These are phyloP conservation scores for Clupea harengus DNA, from an alignment of 2,113 vertebrate genomes.

Conservation along the genomic window DNA sequence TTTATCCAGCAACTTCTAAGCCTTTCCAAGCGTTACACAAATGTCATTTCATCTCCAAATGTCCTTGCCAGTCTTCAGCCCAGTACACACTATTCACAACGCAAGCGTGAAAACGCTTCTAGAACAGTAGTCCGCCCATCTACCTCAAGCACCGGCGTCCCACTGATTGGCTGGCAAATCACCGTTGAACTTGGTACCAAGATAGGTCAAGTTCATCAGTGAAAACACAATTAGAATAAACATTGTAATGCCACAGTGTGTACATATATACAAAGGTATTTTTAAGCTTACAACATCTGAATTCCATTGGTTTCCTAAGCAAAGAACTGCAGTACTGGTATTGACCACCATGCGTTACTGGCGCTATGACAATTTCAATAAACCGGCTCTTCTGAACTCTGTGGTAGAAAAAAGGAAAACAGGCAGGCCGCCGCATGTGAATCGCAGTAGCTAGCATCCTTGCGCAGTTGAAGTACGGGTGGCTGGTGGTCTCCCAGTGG, in stretches of 20 bases:
- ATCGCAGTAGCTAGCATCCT: constrained; percentile 28
- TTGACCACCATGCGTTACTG: background rate
- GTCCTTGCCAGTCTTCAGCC: constrained; percentile 62
- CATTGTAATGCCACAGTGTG: background rate
- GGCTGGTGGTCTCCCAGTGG: background rate
- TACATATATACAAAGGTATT: background rate
- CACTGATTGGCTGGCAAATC: constrained; percentile 26
- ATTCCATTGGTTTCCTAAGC: background rate
- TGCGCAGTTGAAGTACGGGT: constrained; percentile 6
- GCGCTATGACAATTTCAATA: constrained; percentile 34
- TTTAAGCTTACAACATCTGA: background rate
- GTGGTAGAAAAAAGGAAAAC: constrained; percentile 19
- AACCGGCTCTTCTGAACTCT: constrained; percentile 38
- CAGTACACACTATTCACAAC: constrained; percentile 39
- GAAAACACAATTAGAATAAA: background rate
- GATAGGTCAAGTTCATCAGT: background rate
- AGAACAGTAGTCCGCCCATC: constrained; percentile 37
- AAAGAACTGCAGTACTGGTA: constrained; percentile 8
- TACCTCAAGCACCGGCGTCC: constrained; percentile 1
- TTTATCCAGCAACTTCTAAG: background rate
- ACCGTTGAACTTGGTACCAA: background rate
- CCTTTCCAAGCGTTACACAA: constrained; percentile 48
- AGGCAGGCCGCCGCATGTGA: constrained; percentile 47
- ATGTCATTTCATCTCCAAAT: constrained; percentile 60
- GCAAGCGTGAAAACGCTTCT: constrained; percentile 45